Conservation (phyloP, 2,113 vertebrate species). For the Salvelinus alpinus region DNA sequence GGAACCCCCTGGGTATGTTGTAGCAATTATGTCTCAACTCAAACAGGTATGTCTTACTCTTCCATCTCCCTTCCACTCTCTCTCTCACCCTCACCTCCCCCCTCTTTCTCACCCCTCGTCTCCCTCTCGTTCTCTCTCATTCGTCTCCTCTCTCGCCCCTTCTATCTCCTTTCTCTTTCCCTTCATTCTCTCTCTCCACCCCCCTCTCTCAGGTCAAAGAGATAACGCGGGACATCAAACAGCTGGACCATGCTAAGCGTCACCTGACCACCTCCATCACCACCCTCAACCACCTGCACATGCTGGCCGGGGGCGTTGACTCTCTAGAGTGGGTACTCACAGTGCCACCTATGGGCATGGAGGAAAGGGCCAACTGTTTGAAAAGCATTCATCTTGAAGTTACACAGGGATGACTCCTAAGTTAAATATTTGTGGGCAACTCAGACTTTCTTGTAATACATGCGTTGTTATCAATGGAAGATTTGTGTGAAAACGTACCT, state of each 20-base stretch:
- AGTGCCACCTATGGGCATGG: neutral
- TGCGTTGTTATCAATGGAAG: too few species aligned
- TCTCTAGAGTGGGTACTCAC: constrained; percentile 88
- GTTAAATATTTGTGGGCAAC: too few species aligned
- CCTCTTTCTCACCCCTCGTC: too few species aligned
- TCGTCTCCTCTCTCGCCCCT: neutral
- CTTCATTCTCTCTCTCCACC: neutral
- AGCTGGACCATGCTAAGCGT: constrained; percentile 96
- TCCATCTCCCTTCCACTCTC: neutral
- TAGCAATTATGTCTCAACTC: constrained; percentile 35
- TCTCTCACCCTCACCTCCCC: neutral
- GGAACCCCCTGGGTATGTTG: constrained; percentile 29
- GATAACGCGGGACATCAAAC: constrained; percentile 97
- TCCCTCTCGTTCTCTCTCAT: neutral
- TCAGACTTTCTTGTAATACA: too few species aligned
- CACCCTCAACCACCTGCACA: constrained; percentile 97
- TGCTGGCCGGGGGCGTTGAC: constrained; percentile 94
- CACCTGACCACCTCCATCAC: constrained; percentile 98
- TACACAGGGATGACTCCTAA: too few species aligned
- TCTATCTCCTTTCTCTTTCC: neutral
- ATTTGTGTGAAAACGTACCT: too few species aligned
- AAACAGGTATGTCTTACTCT: constrained; percentile 23
- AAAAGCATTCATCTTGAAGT: too few species aligned
- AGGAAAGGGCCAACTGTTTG: neutral
- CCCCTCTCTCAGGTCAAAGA: constrained; percentile 87